These are phyloP conservation scores for Tortrix viridana DNA, from an alignment of 2,888 invertebrate genomes.

Conservation along the genomic window DNA sequence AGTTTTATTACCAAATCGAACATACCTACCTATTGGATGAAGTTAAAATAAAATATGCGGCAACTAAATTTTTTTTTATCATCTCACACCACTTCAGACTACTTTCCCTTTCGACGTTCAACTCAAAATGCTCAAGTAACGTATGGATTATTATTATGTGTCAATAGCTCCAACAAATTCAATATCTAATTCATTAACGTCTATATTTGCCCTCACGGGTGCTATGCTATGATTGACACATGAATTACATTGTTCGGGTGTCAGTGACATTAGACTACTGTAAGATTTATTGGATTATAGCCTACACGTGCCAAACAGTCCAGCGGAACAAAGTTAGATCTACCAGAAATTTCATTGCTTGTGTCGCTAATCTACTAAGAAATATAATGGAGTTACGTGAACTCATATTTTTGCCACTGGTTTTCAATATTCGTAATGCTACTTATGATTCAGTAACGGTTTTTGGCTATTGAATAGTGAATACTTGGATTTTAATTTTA, in stretches of 20 bases:
- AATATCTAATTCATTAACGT: slow-evolving; percentile 60
- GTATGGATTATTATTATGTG: slow-evolving; percentile 2
- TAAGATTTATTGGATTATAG: slow-evolving; percentile 27
- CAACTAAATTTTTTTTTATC: background rate
- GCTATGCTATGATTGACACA: slow-evolving; percentile 63
- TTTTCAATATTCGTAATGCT: too few relatives aligned
- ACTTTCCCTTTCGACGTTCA: slow-evolving; percentile 19
- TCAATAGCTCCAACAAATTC: slow-evolving; percentile 47
- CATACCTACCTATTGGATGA: background rate
- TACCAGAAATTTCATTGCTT: background rate
- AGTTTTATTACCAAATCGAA: too few relatives aligned
- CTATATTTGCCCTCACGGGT: slow-evolving; percentile 59
- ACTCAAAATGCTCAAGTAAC: background rate
- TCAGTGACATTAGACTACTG: slow-evolving; percentile 40
- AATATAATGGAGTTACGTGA: too few relatives aligned
- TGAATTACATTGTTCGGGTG: slow-evolving; percentile 51
- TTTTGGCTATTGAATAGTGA: too few relatives aligned
- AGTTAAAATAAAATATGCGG: background rate
- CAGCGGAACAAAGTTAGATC: background rate
- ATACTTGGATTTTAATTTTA: too few relatives aligned
- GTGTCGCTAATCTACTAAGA: too few relatives aligned
- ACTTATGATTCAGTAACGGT: too few relatives aligned
- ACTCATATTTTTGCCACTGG: too few relatives aligned
- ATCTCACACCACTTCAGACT: slow-evolving; percentile 11
- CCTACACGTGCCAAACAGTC: slow-evolving; percentile 7